Conservation (phyloP, 2,888 invertebrate genomes). For the Cosmorhoe ocellata region DNA sequence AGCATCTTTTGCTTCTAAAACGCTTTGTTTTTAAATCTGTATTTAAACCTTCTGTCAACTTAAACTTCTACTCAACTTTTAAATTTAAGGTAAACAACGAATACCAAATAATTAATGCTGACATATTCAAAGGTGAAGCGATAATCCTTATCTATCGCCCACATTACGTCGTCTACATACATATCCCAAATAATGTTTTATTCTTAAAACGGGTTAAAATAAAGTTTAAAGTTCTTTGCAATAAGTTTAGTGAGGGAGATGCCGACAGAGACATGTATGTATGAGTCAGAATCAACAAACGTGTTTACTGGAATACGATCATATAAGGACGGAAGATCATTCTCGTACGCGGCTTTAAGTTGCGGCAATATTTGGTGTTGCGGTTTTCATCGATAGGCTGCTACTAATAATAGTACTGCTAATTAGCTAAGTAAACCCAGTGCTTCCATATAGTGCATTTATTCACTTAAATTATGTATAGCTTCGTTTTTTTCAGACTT, state of each 20-base stretch:
- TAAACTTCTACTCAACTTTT: slow-evolving; percentile 12
- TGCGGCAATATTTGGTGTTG: slow-evolving; percentile 55
- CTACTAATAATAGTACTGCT: too few relatives aligned
- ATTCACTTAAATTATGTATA: too few relatives aligned
- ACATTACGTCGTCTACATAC: slow-evolving; percentile 40
- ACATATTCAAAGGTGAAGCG: slow-evolving; percentile 36
- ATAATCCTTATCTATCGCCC: slow-evolving; percentile 66
- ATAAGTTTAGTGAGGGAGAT: slow-evolving; percentile 23
- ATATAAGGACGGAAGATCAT: slow-evolving; percentile 44
- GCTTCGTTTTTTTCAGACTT: too few relatives aligned
- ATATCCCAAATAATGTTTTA: slow-evolving; percentile 29
- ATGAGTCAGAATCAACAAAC: slow-evolving; percentile 58
- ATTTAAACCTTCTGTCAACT: background rate
- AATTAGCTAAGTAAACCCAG: too few relatives aligned
- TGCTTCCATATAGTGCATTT: too few relatives aligned
- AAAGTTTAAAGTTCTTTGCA: slow-evolving; percentile 43
- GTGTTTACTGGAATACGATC: slow-evolving; percentile 53
- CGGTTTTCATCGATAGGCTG: too few relatives aligned
- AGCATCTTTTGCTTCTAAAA: too few relatives aligned
- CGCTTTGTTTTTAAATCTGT: too few relatives aligned
- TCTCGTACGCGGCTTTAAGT: slow-evolving; percentile 47
- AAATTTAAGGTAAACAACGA: slow-evolving; percentile 18
- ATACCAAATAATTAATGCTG: slow-evolving; percentile 27
- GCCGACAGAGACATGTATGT: slow-evolving; percentile 27
- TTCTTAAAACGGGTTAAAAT: slow-evolving; percentile 34